phyloP scores from a whole-genome alignment of 2,113 vertebrate genomes.

The Haliaeetus leucogaster region DNA sequence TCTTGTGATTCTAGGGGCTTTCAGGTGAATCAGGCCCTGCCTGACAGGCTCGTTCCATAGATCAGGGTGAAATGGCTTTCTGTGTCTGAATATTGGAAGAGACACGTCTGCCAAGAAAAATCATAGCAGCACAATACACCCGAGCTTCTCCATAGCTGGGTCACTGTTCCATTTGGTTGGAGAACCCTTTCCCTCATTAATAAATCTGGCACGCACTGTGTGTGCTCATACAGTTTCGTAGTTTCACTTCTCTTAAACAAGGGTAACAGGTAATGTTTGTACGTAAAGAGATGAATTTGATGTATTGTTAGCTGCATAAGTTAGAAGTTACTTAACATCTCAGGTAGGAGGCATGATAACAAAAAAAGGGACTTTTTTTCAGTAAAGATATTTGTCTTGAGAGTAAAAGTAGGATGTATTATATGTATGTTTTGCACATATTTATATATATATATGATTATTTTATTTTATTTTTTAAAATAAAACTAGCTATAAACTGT shows the following conservation, averaged over 20 bases:
- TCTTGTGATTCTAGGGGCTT: not conserved
- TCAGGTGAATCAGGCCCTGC: not conserved
- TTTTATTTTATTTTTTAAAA: not conserved
- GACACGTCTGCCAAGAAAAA: not conserved
- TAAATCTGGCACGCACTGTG: rapidly evolving
- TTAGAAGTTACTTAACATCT: not conserved
- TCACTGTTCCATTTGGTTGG: not conserved
- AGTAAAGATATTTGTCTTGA: not conserved
- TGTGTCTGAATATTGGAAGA: not conserved
- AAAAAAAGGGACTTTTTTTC: not conserved
- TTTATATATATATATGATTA: not conserved
- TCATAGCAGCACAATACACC: not conserved
- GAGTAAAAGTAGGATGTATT: not conserved
- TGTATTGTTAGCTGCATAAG: not conserved
- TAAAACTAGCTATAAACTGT: not conserved
- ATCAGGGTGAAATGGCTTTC: not conserved
- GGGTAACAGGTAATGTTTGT: not conserved
- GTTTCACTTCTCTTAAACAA: not conserved
- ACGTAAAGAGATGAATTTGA: not conserved
- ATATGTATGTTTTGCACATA: not conserved
- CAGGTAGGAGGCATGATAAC: not conserved
- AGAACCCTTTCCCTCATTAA: not conserved
- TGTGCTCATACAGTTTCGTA: not conserved
- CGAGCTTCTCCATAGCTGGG: rapidly evolving
- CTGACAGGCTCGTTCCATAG: not conserved